Conservation (phyloP, 2,888 invertebrate genomes). For the Notodonta ziczac region DNA sequence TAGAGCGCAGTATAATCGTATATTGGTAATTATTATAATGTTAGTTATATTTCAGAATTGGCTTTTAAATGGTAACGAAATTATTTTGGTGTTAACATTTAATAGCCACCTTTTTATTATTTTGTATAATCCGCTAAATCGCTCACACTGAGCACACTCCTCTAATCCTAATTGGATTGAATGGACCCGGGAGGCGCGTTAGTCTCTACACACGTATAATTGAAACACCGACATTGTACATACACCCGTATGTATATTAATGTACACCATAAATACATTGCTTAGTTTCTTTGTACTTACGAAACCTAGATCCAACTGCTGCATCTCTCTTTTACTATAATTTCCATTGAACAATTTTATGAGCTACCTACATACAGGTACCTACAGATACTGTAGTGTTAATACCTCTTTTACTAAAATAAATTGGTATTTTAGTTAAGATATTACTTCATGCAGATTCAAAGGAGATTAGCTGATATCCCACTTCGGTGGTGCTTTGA, state of each 20-base stretch:
- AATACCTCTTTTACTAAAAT: constrained; percentile 26
- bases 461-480: constrained; percentile 30
- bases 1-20: too few species aligned
- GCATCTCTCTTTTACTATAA: too few species aligned
- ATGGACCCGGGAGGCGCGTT: constrained; percentile 61
- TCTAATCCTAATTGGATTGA: constrained; percentile 76
- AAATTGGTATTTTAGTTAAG: constrained; percentile 14
- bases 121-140: background rate
- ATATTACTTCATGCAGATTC: constrained; percentile 6
- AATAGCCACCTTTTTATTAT: too few species aligned
- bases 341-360: too few species aligned
- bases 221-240: constrained; percentile 52
- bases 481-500: constrained; percentile 28
- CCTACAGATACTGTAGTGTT: too few species aligned
- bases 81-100: too few species aligned
- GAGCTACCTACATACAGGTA: too few species aligned
- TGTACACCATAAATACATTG: constrained; percentile 8
- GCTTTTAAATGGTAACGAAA: too few species aligned
- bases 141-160: constrained; percentile 45
- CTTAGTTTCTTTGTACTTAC: background rate
- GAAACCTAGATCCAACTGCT: too few species aligned
- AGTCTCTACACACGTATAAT: constrained; percentile 64
- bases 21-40: too few species aligned
- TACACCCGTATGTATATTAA: constrained; percentile 8
- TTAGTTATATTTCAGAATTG: too few species aligned